A percentile compares a stretch with the other conserved stretches of the same genome.
Evolutionary conservation across 1,140 invertebrate species (phyloP).

Genomic region (Macrostomum lignano): DNA sequence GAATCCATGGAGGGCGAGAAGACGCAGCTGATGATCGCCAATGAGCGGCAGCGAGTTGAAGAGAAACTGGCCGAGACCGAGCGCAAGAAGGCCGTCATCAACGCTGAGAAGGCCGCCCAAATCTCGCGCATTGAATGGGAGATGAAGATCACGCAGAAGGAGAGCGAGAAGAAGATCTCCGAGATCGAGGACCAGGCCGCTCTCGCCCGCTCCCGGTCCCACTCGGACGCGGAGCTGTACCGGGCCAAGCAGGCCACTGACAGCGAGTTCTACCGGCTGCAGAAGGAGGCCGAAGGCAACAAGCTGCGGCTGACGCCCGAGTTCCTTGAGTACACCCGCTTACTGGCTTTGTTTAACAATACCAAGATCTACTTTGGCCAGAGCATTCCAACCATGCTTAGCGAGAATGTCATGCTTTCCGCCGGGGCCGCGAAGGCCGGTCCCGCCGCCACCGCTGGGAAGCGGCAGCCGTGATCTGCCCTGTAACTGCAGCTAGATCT

Average conservation of each 20-base stretch:
- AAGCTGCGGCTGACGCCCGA: constrained; percentile 43
- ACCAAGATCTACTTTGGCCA: constrained; percentile 57
- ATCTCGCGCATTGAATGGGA: constrained; percentile 59
- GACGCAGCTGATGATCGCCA: constrained; percentile 55
- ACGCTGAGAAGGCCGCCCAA: constrained; percentile 51
- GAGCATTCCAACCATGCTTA: constrained; percentile 49
- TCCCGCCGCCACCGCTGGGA: too few species aligned
- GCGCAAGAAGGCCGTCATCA: constrained; percentile 55
- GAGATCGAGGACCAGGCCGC: constrained; percentile 38
- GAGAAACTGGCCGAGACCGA: constrained; percentile 78
- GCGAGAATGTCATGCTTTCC: constrained; percentile 28
- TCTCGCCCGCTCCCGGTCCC: background rate
- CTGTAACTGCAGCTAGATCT: too few species aligned
- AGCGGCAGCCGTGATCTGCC: too few species aligned
- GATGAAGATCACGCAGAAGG: constrained; percentile 67
- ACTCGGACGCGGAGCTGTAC: constrained; percentile 1
- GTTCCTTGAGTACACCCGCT: constrained; percentile 51
- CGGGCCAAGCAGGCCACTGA: too few species aligned
- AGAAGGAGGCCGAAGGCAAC: constrained; percentile 49
- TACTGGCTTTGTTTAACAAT: constrained; percentile 46
- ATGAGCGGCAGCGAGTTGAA: constrained; percentile 58
- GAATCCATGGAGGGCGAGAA: constrained; percentile 68
- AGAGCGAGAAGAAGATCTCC: constrained; percentile 53
- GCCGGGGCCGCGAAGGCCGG: too few species aligned
- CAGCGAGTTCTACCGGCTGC: too few species aligned